A percentile compares a stretch with the other conserved stretches of the same genome.
Conservation (phyloP, 2,113 vertebrate genomes). For the Sphaerodactylus townsendi region DNA sequence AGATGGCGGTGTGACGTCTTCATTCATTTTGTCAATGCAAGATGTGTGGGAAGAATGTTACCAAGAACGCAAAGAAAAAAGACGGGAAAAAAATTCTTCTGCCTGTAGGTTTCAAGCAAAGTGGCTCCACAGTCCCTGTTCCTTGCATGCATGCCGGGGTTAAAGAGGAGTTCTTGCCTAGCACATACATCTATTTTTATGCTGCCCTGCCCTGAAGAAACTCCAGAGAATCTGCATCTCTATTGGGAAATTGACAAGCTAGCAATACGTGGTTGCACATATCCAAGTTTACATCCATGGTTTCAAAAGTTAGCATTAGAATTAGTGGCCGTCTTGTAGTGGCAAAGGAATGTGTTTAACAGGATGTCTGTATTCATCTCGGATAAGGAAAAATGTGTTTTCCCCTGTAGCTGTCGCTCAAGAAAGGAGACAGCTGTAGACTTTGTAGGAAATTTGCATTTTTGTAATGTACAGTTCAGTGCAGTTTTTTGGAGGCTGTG, state of each 20-base stretch:
- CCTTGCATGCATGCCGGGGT: not conserved
- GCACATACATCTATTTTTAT: not conserved
- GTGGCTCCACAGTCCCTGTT: not conserved
- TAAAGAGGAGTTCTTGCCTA: not conserved
- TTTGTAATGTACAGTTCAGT: not conserved
- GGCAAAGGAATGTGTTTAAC: not conserved
- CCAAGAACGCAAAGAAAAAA: not conserved
- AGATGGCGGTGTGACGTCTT: not conserved
- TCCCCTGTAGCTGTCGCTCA: not conserved
- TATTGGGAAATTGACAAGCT: not conserved
- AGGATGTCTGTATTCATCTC: not conserved
- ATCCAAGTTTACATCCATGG: not conserved
- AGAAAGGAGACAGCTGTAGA: not conserved
- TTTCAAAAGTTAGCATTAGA: not conserved
- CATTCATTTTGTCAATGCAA: not conserved
- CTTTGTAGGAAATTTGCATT: not conserved
- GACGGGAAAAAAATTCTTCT: not conserved
- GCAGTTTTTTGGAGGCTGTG: not conserved
- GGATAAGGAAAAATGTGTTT: not conserved
- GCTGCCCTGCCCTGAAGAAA: too few species aligned
- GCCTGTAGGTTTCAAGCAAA: not conserved
- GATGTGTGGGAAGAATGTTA: not conserved
- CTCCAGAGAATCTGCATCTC: not conserved
- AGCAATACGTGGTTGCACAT: not conserved
- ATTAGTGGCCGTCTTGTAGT: not conserved